Conservation (phyloP, 2,888 invertebrate genomes). For the Melanchra persicariae region DNA sequence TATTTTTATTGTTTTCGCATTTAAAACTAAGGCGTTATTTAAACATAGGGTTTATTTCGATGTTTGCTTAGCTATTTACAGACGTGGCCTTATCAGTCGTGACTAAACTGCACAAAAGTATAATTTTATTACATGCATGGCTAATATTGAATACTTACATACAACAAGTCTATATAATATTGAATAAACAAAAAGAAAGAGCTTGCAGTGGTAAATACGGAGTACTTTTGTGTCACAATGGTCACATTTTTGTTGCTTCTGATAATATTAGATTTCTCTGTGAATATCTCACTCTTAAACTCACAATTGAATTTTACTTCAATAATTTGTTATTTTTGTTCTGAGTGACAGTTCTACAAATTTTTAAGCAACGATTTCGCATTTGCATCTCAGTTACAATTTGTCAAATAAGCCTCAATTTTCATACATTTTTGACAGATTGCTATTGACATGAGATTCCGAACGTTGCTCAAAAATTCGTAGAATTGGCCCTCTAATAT, state of each 20-base stretch:
- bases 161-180: not conserved
- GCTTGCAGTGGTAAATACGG: not conserved
- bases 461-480: no score
- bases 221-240: slow-evolving; percentile 1
- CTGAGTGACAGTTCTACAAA: no score
- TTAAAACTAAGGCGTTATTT: slow-evolving; percentile 24
- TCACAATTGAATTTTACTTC: no score
- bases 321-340: no score
- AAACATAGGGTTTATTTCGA: slow-evolving; percentile 36
- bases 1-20: slow-evolving; percentile 37
- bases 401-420: no score
- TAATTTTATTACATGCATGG: slow-evolving; percentile 20
- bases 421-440: no score
- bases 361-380: no score
- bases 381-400: no score
- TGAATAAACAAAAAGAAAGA: not conserved
- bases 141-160: not conserved
- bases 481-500: no score
- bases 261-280: not conserved
- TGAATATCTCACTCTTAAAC: not conserved
- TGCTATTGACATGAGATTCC: no score
- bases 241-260: not conserved
- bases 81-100: slow-evolving; percentile 63
- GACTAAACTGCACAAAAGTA: slow-evolving; percentile 60
- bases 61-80: slow-evolving; percentile 50